Base-by-base conservation (phyloP, 2,797 vertebrate species). In the Lycodopsis pacificus region DNA sequence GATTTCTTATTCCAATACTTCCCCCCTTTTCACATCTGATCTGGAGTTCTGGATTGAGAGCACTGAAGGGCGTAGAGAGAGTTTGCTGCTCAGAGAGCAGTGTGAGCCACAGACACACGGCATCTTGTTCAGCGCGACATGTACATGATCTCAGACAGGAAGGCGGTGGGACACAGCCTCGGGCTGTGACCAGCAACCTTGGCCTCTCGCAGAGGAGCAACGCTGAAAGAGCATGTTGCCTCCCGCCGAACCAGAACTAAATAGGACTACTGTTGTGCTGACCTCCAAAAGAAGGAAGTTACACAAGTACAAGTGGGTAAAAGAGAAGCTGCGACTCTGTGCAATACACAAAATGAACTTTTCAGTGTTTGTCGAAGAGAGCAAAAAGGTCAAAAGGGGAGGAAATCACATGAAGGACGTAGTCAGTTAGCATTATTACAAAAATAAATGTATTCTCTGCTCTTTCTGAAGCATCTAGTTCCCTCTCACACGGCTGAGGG, bases 241-340 rank as follows among this genome's bases (percentile, higher is more conserved):
- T 78, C n/a, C 67, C 64, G 65, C 65, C 36, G 4, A 68, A 63
- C 17, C 32, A 63, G 69, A 79, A 77, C 71, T 70, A 86, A 91
- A 91, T 76, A 77, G 77, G 69, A 66, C 79, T 83, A 87, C 83
- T 89, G 82, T 90, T 81, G 53, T 72, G 42, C 36, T 81, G 75
- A 68, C 63, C 79, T 86, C 0, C 15, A 84, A 87, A 93, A 89
- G 71, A 74, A 64, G 90, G 88, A 93, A 91, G 87, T 93, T 92
- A 86, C 84, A 86, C 76, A 90, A 92, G 80, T 57, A 51, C 8
- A 12, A 48, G 27, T 40, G 3, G 6, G 61, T 73, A 83, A 85
- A 79, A 69, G 80, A 90, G 89, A 91, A 89, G 80, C 80, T 76
- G 51, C 40, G 80, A 70, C 71, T 71, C 49, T 64, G 80, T 17